Conservation (phyloP, 1,140 invertebrate genomes). For the Drosophila neocordata region DNA sequence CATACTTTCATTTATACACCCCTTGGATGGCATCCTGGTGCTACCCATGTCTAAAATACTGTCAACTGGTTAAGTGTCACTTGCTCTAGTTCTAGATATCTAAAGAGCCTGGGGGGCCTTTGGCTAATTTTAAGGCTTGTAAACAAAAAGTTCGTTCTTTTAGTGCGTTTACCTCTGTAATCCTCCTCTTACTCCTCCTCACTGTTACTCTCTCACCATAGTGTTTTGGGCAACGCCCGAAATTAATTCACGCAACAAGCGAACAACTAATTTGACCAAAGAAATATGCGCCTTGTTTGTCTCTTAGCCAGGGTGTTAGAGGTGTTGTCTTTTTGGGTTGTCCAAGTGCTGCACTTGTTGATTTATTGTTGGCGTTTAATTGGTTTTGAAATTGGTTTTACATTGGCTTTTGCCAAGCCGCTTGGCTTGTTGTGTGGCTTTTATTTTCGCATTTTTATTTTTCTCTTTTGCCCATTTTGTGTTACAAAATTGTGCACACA, state of each 20-base stretch:
- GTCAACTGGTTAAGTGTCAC: conserved; percentile 14
- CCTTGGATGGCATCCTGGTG: background rate
- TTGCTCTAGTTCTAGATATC: background rate
- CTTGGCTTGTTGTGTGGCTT: conserved; percentile 41
- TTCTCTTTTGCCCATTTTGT: conserved; percentile 6
- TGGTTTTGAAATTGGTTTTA: conserved; percentile 81
- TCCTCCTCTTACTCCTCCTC: conserved; percentile 7
- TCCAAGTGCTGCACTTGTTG: conserved; percentile 76
- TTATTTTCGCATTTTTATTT: too few relatives aligned
- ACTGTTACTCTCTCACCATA: background rate
- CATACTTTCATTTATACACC: background rate
- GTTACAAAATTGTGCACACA: conserved; percentile 36
- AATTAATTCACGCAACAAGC: conserved; percentile 65
- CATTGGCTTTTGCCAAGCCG: conserved; percentile 24
- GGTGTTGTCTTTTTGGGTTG: conserved; percentile 62
- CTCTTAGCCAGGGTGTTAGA: conserved; percentile 39
- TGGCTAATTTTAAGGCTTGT: conserved; percentile 56
- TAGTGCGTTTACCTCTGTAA: background rate
- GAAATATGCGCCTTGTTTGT: conserved; percentile 54
- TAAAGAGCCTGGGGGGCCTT: conserved; percentile 28
- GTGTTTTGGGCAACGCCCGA: conserved; percentile 55
- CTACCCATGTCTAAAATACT: background rate
- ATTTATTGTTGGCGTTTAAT: conserved; percentile 78
- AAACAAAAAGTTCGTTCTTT: conserved; percentile 1
- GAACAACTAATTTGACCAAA: conserved; percentile 68